phyloP scores from a whole-genome alignment of 2,113 vertebrate species.

The Gnathonemus echidnorhynchus region DNA sequence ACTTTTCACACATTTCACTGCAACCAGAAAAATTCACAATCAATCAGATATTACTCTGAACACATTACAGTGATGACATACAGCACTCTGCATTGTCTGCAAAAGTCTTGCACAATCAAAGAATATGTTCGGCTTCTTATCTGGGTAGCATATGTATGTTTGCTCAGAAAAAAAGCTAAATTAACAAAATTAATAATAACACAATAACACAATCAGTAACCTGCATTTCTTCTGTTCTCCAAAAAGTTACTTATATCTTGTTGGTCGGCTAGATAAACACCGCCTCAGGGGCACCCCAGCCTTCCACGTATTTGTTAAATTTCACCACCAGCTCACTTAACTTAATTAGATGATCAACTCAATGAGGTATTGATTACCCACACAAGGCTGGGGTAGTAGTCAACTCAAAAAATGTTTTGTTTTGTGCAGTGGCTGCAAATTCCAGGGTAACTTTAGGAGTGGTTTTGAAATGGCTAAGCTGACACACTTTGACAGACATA shows the following conservation, averaged over 20 bases:
- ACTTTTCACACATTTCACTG: slow-evolving; percentile 64
- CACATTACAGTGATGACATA: neutral
- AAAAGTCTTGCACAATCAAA: neutral
- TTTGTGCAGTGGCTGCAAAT: neutral
- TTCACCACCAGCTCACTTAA: neutral
- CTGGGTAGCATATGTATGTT: neutral
- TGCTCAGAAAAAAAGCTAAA: neutral
- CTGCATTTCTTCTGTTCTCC: neutral
- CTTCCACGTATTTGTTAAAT: neutral
- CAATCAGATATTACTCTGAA: neutral
- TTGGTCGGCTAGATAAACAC: neutral
- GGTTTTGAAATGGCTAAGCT: neutral
- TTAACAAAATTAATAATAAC: neutral
- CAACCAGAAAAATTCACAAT: slow-evolving; percentile 16
- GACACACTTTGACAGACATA: neutral
- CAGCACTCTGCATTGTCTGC: neutral
- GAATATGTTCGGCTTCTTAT: neutral
- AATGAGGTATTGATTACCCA: neutral
- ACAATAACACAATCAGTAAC: neutral
- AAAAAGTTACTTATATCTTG: neutral
- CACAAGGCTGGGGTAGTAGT: neutral
- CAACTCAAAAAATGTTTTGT: neutral
- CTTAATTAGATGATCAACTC: neutral
- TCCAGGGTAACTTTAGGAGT: neutral
- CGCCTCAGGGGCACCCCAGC: neutral